phyloP scores from a whole-genome alignment of 2,113 vertebrate species.

The Myrmophylax atrothorax region DNA sequence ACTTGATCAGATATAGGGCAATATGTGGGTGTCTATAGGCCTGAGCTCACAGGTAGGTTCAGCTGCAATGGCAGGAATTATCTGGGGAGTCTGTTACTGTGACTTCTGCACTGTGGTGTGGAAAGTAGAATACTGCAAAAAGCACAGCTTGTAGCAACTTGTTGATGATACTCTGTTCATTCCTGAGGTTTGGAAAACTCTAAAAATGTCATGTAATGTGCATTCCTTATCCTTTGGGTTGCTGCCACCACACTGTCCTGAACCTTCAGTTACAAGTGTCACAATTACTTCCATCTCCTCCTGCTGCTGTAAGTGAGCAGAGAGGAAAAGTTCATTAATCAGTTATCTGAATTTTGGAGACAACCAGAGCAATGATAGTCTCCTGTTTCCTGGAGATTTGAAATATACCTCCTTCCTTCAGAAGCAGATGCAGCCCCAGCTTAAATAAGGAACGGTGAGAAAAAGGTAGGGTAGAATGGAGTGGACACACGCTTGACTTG shows the following conservation, averaged over 20 bases:
- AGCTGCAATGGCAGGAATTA: neutral
- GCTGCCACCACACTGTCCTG: neutral
- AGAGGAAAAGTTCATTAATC: constrained; percentile 37
- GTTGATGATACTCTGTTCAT: neutral
- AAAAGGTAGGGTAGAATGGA: neutral
- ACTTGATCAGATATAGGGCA: fast-evolving
- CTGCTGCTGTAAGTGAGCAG: constrained; percentile 29
- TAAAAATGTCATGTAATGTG: neutral
- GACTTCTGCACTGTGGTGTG: neutral
- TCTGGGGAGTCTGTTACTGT: neutral
- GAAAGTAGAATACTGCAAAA: neutral
- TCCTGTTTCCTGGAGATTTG: constrained; percentile 41
- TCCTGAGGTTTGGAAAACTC: neutral
- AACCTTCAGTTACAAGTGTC: neutral
- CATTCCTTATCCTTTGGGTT: neutral
- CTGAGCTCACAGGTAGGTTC: neutral
- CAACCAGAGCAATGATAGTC: constrained; percentile 1
- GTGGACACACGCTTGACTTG: neutral
- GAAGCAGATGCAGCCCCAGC: neutral
- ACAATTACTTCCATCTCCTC: constrained; percentile 29
- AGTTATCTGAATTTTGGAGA: constrained; percentile 40
- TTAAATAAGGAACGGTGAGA: neutral
- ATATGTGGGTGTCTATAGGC: neutral
- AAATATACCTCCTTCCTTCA: constrained; percentile 27
- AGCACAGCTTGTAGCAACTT: neutral